Evolutionary conservation across 2,113 vertebrate species (phyloP).

Genomic region (Pteruthius melanotis): DNA sequence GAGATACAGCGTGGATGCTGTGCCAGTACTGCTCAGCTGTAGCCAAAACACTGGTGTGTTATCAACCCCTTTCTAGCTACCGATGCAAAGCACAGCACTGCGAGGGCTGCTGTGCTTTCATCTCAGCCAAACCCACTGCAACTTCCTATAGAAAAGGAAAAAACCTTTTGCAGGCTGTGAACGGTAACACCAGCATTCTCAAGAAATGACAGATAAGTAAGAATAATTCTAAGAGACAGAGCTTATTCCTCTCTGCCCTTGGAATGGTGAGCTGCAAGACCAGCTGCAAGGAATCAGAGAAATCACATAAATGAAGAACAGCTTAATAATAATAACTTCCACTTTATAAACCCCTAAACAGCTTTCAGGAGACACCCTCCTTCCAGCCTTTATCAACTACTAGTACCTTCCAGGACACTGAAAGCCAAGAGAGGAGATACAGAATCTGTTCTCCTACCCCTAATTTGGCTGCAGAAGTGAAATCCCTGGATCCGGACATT

Average conservation of each 20-base stretch:
- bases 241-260: not conserved
- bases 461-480: fast-evolving
- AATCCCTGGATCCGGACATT: not conserved
- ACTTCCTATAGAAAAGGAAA: not conserved
- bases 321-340: not conserved
- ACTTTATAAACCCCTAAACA: not conserved
- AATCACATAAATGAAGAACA: not conserved
- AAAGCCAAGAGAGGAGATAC: not conserved
- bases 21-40: not conserved
- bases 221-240: not conserved
- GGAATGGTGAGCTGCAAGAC: not conserved
- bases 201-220: not conserved
- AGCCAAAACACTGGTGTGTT: not conserved
- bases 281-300: not conserved
- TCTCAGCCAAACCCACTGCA: not conserved
- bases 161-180: not conserved
- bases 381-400: not conserved
- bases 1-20: not conserved
- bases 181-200: not conserved
- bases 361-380: not conserved
- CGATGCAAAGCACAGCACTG: not conserved
- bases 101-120: not conserved
- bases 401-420: not conserved
- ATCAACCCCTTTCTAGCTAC: not conserved
- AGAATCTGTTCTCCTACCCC: not conserved